These are phyloP conservation scores for Cepphus grylle DNA, from an alignment of 2,113 vertebrate species.

Conservation along the genomic window DNA sequence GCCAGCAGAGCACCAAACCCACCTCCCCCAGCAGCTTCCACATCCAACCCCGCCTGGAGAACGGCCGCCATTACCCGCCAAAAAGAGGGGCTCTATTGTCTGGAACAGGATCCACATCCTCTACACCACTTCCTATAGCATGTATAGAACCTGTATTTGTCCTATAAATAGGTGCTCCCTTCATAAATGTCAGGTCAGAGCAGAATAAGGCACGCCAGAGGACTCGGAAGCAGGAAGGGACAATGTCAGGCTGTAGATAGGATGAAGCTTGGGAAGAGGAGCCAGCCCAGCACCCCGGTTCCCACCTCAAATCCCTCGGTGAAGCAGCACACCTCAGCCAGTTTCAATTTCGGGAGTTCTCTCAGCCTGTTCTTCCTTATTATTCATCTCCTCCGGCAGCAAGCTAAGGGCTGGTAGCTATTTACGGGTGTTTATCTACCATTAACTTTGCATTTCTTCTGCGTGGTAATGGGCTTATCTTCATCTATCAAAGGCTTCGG, in stretches of 20 bases:
- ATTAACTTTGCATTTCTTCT: neutral
- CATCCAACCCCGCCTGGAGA: neutral
- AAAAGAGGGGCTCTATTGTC: neutral
- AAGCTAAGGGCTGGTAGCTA: neutral
- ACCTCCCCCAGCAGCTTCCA: neutral
- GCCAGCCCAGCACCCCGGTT: fast-evolving
- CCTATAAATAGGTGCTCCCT: neutral
- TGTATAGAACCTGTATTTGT: neutral
- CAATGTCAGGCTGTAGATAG: neutral
- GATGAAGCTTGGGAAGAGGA: neutral
- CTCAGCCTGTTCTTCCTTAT: neutral
- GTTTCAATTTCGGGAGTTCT: neutral
- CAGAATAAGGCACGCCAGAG: neutral
- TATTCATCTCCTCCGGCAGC: neutral
- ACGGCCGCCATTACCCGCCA: neutral
- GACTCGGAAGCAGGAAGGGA: neutral
- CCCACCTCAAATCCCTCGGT: fast-evolving
- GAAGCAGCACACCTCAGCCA: neutral
- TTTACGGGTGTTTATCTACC: neutral
- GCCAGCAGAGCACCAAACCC: neutral
- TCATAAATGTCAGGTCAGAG: neutral
- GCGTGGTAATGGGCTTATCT: neutral
- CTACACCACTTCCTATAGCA: neutral
- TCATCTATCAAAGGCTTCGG: neutral
- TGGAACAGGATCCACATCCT: constrained; percentile 33